Percentiles rank a stretch among this genome's conserved stretches.
These are phyloP conservation scores for Heteronetta atricapilla DNA, from an alignment of 2,113 vertebrate genomes.

Conservation along the genomic window DNA sequence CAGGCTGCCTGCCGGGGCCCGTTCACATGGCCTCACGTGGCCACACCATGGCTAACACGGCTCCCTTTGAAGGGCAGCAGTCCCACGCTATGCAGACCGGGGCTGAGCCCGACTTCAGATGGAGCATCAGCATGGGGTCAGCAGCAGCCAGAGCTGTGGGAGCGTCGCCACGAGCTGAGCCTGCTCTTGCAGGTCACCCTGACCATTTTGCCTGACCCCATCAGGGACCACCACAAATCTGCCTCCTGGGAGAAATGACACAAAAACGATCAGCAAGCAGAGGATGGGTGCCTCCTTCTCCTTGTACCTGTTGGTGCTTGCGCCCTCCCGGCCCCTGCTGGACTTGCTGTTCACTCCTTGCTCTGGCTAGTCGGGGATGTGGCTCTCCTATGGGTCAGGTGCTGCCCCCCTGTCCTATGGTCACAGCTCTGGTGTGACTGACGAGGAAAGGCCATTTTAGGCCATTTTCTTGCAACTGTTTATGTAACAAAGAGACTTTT, in stretches of 20 bases:
- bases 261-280: background rate
- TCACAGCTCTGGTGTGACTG: background rate
- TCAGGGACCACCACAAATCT: background rate
- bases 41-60: background rate
- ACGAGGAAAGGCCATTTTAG: background rate
- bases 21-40: background rate
- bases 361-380: background rate
- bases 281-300: background rate
- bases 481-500: constrained; percentile 49
- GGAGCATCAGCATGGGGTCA: no score
- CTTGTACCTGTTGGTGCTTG: background rate
- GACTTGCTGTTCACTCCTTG: background rate
- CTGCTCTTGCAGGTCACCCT: background rate
- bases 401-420: rapidly evolving
- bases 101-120: no score
- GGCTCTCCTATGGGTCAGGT: background rate
- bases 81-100: background rate
- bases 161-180: background rate
- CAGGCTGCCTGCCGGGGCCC: background rate
- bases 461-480: background rate
- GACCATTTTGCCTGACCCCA: background rate
- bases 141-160: background rate
- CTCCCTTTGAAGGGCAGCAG: background rate
- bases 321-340: background rate
- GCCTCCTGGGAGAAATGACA: no score